Conservation (phyloP, 2,888 invertebrate genomes). For the Epirrita christyi region DNA sequence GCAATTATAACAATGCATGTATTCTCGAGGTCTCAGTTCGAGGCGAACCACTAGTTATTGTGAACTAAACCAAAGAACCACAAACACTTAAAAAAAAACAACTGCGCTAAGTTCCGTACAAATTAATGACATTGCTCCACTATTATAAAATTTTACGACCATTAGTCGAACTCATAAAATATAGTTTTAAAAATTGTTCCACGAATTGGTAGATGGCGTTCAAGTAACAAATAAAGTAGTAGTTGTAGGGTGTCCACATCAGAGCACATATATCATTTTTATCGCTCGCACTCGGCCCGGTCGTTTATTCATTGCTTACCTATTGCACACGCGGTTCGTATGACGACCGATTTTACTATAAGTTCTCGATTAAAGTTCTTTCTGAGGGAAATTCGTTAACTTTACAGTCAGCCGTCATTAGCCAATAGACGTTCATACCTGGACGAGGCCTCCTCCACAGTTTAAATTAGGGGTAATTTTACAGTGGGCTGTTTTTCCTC, state of each 20-base stretch:
- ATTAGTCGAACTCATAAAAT: slow-evolving; percentile 44
- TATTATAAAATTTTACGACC: slow-evolving; percentile 24
- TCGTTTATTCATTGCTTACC: slow-evolving; percentile 83
- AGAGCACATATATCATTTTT: slow-evolving; percentile 82
- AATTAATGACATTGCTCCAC: slow-evolving; percentile 13
- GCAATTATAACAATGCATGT: no score
- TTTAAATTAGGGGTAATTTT: no score
- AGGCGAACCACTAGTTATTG: no score
- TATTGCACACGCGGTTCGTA: slow-evolving; percentile 73
- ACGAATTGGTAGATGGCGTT: slow-evolving; percentile 50
- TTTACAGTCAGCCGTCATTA: no score
- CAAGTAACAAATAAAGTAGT: slow-evolving; percentile 76
- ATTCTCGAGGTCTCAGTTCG: no score
- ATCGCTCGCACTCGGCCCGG: slow-evolving; percentile 77
- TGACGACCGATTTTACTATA: slow-evolving; percentile 61
- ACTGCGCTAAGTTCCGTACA: background rate
- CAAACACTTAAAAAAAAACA: background rate
- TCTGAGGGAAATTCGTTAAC: no score
- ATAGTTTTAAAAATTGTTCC: slow-evolving; percentile 47
- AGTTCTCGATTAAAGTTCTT: slow-evolving; percentile 38
- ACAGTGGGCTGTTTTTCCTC: no score
- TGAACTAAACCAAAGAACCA: slow-evolving; percentile 13
- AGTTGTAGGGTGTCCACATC: slow-evolving; percentile 68
- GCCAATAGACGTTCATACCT: no score
- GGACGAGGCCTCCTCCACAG: no score